phyloP scores from a whole-genome alignment of 2,797 vertebrate genomes.

The Diglossa cyanea region DNA sequence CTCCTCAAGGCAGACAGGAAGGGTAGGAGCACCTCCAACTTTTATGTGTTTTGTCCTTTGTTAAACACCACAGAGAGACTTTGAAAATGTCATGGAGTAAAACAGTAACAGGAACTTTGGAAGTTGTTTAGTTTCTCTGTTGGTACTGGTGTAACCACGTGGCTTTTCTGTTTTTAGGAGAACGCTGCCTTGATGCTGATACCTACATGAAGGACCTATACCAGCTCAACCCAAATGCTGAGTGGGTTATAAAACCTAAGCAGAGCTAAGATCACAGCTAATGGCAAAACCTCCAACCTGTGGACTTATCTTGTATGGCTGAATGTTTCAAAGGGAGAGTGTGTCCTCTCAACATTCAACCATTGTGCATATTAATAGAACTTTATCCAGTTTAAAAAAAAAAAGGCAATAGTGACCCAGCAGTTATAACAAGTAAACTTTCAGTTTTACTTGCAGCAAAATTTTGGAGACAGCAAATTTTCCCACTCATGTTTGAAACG shows the following conservation, averaged over 20 bases:
- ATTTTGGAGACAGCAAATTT: not conserved
- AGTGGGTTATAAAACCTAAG: constrained; percentile 91
- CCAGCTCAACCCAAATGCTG: constrained; percentile 91
- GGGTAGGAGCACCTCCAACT: not conserved
- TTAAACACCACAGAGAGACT: not conserved
- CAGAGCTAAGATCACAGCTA: constrained; percentile 65
- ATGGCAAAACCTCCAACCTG: not conserved
- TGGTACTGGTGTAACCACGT: not conserved
- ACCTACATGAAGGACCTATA: constrained; percentile 93
- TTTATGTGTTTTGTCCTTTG: not conserved
- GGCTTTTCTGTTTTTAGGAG: constrained; percentile 75
- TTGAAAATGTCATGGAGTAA: not conserved
- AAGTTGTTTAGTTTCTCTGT: not conserved
- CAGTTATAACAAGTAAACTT: not conserved
- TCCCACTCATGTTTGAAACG: not conserved
- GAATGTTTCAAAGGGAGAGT: constrained; percentile 24
- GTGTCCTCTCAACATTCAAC: not conserved
- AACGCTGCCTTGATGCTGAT: constrained; percentile 89
- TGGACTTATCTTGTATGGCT: not conserved
- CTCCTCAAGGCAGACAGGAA: not conserved
- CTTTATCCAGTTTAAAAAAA: not conserved
- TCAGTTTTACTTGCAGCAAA: not conserved
- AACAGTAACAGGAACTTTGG: not conserved
- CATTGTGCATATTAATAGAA: not conserved
- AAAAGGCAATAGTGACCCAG: not conserved